phyloP scores from a whole-genome alignment of 2,888 invertebrate genomes.

The Busseola fusca region DNA sequence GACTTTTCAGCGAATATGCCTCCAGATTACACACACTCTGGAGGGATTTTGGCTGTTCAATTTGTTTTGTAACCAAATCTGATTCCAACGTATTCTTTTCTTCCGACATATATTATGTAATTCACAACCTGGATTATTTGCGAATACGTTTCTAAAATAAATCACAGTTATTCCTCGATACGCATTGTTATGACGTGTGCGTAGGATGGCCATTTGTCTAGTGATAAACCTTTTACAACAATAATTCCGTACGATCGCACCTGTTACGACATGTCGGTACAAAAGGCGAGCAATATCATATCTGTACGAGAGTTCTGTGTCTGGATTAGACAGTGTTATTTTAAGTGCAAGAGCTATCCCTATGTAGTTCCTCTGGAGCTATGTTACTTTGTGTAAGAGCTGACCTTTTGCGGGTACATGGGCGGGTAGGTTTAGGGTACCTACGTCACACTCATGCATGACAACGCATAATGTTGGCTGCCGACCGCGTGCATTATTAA shows the following conservation, averaged over 20 bases:
- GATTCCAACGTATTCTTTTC: constrained; percentile 11
- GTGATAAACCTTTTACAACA: constrained; percentile 40
- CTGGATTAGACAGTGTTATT: constrained; percentile 37
- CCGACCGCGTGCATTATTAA: constrained; percentile 79
- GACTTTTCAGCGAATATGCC: constrained; percentile 48
- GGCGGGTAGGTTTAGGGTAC: constrained; percentile 56
- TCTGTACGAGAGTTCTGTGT: constrained; percentile 6
- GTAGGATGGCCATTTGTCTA: constrained; percentile 43
- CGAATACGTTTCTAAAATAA: constrained; percentile 29
- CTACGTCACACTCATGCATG: constrained; percentile 71
- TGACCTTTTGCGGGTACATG: constrained; percentile 73
- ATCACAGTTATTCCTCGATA: constrained; percentile 25
- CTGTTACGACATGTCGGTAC: constrained; percentile 12
- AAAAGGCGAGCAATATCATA: constrained; percentile 25
- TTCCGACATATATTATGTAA: constrained; percentile 21
- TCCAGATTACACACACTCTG: constrained; percentile 45
- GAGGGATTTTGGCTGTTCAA: constrained; percentile 42
- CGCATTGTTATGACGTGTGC: constrained; percentile 49
- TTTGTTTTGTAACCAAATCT: constrained; percentile 43
- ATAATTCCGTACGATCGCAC: constrained; percentile 20
- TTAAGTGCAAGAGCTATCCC: constrained; percentile 42
- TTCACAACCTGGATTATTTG: constrained; percentile 16
- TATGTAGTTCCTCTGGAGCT: constrained; percentile 57
- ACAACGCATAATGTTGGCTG: constrained; percentile 74
- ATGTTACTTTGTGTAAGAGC: constrained; percentile 67